Evolutionary conservation across 2,888 invertebrate species (phyloP).

Genomic region (Desoria tigrina): DNA sequence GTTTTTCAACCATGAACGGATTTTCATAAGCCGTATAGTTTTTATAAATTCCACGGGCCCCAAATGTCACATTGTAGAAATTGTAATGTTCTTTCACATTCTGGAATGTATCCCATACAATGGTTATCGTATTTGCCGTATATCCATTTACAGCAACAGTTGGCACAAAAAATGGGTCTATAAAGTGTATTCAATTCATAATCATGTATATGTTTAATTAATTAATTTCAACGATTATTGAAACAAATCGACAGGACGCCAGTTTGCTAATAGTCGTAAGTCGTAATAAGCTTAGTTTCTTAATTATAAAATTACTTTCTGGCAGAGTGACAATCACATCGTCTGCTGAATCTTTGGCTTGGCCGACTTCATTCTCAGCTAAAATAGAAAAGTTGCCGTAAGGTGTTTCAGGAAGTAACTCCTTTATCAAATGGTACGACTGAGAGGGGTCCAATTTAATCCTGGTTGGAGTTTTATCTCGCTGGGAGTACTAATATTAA

Average conservation of each 20-base stretch:
- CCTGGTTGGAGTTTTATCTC: too few species aligned
- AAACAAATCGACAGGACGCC: too few species aligned
- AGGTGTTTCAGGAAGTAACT: constrained; percentile 66
- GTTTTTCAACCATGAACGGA: constrained; percentile 75
- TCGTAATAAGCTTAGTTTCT: too few species aligned
- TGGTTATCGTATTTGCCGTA: constrained; percentile 72
- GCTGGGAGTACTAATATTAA: background rate
- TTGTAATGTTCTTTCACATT: constrained; percentile 48
- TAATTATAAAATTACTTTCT: constrained; percentile 57
- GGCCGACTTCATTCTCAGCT: constrained; percentile 69
- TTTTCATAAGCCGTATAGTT: constrained; percentile 58
- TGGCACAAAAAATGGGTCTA: constrained; percentile 76
- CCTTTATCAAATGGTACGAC: constrained; percentile 63
- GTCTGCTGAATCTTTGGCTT: constrained; percentile 61
- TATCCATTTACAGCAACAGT: constrained; percentile 73
- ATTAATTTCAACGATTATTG: too few species aligned
- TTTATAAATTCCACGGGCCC: constrained; percentile 16
- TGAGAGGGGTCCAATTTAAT: too few species aligned
- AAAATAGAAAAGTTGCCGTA: constrained; percentile 67
- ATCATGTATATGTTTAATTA: too few species aligned
- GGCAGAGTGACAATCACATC: constrained; percentile 66
- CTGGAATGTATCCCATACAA: constrained; percentile 67
- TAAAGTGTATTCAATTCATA: too few species aligned
- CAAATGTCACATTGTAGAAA: constrained; percentile 46
- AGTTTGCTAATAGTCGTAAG: too few species aligned